Evolutionary conservation across 2,888 invertebrate genomes (phyloP).

Genomic region (Chloroclystis v-ata): DNA sequence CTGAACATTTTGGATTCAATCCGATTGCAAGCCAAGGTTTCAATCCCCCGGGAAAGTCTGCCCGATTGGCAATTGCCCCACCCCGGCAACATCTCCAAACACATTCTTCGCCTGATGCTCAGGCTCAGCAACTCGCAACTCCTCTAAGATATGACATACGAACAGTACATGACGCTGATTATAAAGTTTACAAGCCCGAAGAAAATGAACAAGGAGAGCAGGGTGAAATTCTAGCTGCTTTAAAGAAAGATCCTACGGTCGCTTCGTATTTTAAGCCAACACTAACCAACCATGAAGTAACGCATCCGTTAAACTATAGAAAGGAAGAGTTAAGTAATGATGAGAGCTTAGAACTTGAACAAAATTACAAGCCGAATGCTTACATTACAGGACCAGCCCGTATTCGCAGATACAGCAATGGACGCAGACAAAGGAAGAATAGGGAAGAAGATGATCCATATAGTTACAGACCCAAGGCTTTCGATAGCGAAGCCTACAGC

Average conservation of each 20-base stretch:
- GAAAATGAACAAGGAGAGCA: constrained; percentile 55
- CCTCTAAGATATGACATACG: constrained; percentile 68
- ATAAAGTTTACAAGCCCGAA: constrained; percentile 70
- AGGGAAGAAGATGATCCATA: constrained; percentile 71
- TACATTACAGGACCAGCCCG: constrained; percentile 69
- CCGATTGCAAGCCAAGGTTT: constrained; percentile 71
- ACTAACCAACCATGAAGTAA: constrained; percentile 63
- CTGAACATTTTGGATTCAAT: constrained; percentile 68
- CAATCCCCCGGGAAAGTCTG: constrained; percentile 50
- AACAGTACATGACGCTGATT: constrained; percentile 69
- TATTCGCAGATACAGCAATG: constrained; percentile 71
- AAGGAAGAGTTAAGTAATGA: constrained; percentile 52
- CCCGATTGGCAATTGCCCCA: constrained; percentile 50
- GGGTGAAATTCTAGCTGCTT: constrained; percentile 58
- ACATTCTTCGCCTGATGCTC: constrained; percentile 39
- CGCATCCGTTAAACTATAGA: constrained; percentile 64
- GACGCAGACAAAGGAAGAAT: constrained; percentile 58
- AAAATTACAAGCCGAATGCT: constrained; percentile 71
- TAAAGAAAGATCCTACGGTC: constrained; percentile 67
- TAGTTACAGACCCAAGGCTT: constrained; percentile 74
- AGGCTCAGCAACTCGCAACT: constrained; percentile 44
- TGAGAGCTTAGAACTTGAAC: constrained; percentile 53
- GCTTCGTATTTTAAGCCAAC: constrained; percentile 68
- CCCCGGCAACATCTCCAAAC: constrained; percentile 40
- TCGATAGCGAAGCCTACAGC: constrained; percentile 66